Conservation (phyloP, 2,113 vertebrate species). For the Condylura cristata region DNA sequence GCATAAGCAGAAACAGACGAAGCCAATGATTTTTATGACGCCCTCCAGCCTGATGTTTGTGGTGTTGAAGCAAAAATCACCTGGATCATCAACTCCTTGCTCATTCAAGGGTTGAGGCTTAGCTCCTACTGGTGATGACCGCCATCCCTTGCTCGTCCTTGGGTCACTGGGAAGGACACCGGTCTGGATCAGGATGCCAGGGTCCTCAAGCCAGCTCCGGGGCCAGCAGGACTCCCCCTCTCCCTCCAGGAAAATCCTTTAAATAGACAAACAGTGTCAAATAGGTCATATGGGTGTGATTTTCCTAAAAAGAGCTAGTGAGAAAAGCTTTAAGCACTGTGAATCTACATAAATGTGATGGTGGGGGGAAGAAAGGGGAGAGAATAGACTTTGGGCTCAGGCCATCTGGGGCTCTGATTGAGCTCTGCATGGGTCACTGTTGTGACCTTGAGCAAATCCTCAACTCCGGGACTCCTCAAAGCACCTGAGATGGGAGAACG, state of each 20-base stretch:
- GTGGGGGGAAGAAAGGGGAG: too few relatives aligned
- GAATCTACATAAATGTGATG: too few relatives aligned
- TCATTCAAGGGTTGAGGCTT: background rate
- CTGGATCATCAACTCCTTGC: background rate
- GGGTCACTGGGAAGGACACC: background rate
- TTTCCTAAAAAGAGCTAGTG: background rate
- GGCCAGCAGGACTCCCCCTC: too few relatives aligned
- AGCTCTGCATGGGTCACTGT: background rate
- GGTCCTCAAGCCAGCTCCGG: background rate
- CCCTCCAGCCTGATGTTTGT: background rate
- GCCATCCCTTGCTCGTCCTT: background rate
- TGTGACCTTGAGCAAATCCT: slow-evolving; percentile 29
- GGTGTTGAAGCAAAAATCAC: background rate
- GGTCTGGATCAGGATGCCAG: background rate
- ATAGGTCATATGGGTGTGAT: background rate
- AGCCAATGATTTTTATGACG: background rate
- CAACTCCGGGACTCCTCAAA: background rate
- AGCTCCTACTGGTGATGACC: background rate
- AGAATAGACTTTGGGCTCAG: background rate
- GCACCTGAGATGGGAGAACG: background rate
- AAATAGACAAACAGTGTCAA: background rate
- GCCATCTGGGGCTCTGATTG: background rate
- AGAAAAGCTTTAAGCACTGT: background rate
- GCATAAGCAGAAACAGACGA: background rate
- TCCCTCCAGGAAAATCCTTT: background rate